Percentiles rank a stretch among this genome's conserved stretches.
Conservation (phyloP, 2,888 invertebrate species). For the Furcula furcula region DNA sequence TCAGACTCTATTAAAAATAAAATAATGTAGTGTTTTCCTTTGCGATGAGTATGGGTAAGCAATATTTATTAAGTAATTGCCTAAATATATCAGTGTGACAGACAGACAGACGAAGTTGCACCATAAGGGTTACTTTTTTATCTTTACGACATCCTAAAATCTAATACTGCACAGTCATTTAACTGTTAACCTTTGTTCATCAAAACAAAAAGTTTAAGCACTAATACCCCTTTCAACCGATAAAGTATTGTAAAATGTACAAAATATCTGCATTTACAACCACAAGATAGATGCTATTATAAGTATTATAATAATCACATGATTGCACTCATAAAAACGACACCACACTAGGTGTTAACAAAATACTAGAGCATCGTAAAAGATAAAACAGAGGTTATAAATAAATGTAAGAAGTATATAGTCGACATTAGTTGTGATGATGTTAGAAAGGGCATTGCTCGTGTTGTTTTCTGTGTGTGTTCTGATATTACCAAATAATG, state of each 20-base stretch:
- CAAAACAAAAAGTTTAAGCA: too few species aligned
- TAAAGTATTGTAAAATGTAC: not conserved
- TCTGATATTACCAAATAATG: conserved; percentile 1
- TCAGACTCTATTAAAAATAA: too few species aligned
- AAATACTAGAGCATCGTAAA: conserved; percentile 8
- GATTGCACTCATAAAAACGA: not conserved
- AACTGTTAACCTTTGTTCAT: too few species aligned
- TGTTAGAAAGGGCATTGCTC: conserved; percentile 4
- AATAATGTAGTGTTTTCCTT: too few species aligned
- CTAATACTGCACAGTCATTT: too few species aligned
- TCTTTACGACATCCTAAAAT: too few species aligned
- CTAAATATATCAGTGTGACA: too few species aligned
- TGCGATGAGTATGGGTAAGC: too few species aligned
- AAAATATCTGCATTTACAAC: not conserved
- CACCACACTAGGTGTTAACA: not conserved
- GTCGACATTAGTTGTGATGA: conserved; percentile 4
- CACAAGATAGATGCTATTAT: not conserved
- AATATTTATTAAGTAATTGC: too few species aligned
- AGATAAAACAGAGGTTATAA: conserved; percentile 21
- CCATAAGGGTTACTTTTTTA: too few species aligned
- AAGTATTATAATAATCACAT: not conserved
- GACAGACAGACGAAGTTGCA: too few species aligned
- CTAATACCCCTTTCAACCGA: not conserved
- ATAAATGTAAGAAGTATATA: not conserved
- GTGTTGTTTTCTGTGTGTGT: conserved; percentile 7